Conservation (phyloP, 53 echinoderm and acorn worm species). For the Echinarachnius parma region DNA sequence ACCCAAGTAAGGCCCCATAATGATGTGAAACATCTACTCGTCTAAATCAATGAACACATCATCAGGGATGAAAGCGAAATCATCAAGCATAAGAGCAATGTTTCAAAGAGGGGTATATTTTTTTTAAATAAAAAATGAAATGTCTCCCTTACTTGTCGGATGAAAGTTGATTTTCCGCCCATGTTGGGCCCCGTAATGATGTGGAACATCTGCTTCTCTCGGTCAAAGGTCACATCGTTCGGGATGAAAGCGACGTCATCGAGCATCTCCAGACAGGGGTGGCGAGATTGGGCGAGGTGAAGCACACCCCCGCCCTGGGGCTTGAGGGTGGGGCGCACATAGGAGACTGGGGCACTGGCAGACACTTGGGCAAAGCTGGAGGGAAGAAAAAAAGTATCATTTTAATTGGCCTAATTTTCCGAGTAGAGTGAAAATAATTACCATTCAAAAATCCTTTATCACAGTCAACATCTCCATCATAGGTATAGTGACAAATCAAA, state of each 20-base stretch:
- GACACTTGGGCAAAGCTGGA: conserved; percentile 96
- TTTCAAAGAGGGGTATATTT: no score
- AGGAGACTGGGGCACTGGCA: conserved; percentile 89
- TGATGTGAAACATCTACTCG: conserved; percentile 95
- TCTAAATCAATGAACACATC: conserved; percentile 70
- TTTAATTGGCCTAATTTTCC: no score
- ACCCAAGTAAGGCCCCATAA: conserved; percentile 98
- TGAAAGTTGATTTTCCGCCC: conserved; percentile 98
- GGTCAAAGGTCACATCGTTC: conserved; percentile 78
- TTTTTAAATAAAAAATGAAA: no score
- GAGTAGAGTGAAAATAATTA: no score
- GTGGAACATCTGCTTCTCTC: conserved; percentile 87
- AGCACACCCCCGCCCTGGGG: conserved; percentile 68
- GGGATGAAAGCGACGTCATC: conserved; percentile 98
- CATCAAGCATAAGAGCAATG: conserved; percentile 94
- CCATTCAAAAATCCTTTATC: no score
- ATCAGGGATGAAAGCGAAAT: conserved; percentile 96
- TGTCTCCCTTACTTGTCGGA: conserved; percentile 92
- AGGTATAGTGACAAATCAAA: no score
- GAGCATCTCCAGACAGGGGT: conserved; percentile 92
- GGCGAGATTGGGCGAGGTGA: conserved; percentile 67
- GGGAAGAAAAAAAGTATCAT: no score
- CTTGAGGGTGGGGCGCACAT: conserved; percentile 71
- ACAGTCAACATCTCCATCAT: no score
- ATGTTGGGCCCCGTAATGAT: conserved; percentile 99